Base-by-base conservation (phyloP, 2,888 invertebrate genomes). In the Teinopalpus imperialis region DNA sequence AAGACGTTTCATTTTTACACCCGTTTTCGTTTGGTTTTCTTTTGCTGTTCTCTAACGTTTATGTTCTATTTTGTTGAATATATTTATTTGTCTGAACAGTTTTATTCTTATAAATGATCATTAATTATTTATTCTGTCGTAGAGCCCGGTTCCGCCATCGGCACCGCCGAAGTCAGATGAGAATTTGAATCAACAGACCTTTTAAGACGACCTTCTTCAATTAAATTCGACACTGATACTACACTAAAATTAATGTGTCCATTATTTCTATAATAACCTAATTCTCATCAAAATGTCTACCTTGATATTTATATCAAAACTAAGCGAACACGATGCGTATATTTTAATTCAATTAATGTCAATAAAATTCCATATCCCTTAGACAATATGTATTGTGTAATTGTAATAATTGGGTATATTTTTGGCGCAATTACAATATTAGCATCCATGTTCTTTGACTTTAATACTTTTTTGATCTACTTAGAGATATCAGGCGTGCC, bases 171-270 rank as follows among this genome's bases (percentile, higher is more conserved):
- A 92, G 66, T 91, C 93, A 62, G 94, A 94, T 74, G 94, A 93
- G 77, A 94, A 94, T 88, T 90, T 94, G 85, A 94, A 94, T 85
- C 92, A 93, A 69, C 91, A 92, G 69, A 90, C 91, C 72, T 90
- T 83, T 83, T 90, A 90, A 79, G 66, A 61, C 41, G 29, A 27
- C 39, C 48, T 42, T 23, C 49, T 43, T 47, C 49, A 50, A 56
- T 64, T 63, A 54, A 55, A 48, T 49, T 58, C 53, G 56, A 64
- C 59, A 63, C 63, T 66, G 66, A 66, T 59, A 57, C 12, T 44
- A 39, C 24, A 43, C 67, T 36, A 23, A 27, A 18, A 35, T 27
- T 5, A 45, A 32, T 34, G 34, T 35, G 35, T 40, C 40, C 35
- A 40, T 40, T 34, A 45, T 10, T 29, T 40, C 18, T 21, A 39